phyloP scores from a whole-genome alignment of 2,888 invertebrate genomes.

The Crematogaster levior region DNA sequence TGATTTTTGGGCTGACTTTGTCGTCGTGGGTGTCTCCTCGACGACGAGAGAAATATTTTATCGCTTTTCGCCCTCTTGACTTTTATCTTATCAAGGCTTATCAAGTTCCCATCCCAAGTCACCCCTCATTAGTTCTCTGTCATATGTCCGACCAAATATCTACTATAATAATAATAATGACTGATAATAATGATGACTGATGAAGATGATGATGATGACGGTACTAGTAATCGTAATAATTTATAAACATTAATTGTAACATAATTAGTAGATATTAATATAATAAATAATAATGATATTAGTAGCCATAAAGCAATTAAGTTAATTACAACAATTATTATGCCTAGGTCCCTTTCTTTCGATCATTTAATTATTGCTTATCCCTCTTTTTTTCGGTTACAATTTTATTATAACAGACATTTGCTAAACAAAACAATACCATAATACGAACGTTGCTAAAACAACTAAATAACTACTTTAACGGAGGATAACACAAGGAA shows the following conservation, averaged over 20 bases:
- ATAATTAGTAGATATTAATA: not conserved
- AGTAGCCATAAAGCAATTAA: not conserved
- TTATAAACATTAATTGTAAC: not conserved
- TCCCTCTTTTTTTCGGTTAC: not conserved
- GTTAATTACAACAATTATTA: not conserved
- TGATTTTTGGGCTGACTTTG: not conserved
- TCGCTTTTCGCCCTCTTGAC: slow-evolving; percentile 47
- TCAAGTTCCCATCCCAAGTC: slow-evolving; percentile 10
- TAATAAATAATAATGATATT: slow-evolving; percentile 9
- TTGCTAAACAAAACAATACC: slow-evolving; percentile 2
- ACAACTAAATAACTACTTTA: not conserved
- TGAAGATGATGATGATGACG: not conserved
- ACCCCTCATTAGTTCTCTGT: slow-evolving; percentile 19
- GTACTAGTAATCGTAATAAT: slow-evolving; percentile 18
- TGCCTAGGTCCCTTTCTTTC: not conserved
- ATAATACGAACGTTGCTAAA: not conserved
- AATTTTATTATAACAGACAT: not conserved
- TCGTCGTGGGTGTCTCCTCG: slow-evolving; percentile 36
- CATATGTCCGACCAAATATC: slow-evolving; percentile 5
- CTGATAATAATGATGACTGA: not conserved
- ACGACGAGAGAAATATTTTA: slow-evolving; percentile 50
- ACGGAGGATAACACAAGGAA: not conserved
- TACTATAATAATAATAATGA: slow-evolving; percentile 12
- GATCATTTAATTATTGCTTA: slow-evolving; percentile 21
- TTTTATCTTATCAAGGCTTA: slow-evolving; percentile 34